Evolutionary conservation across 2,113 vertebrate genomes (phyloP).

Genomic region (Panurus biarmicus): DNA sequence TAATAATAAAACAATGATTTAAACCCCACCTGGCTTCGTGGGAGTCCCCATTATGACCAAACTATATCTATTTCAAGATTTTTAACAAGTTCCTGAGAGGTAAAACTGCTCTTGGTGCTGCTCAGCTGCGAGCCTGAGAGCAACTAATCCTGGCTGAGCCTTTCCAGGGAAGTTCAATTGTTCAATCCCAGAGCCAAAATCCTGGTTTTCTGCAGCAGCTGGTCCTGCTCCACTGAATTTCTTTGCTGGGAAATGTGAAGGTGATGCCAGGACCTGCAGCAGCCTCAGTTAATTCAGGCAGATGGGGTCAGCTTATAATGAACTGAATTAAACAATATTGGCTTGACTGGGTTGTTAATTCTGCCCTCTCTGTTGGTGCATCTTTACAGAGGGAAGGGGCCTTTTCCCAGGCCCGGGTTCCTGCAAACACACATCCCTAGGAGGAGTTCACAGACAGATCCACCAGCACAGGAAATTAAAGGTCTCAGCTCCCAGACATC

Average conservation of each 20-base stretch:
- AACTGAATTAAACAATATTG: background rate
- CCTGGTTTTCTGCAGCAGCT: background rate
- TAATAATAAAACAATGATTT: background rate
- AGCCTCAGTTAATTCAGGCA: background rate
- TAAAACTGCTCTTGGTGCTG: background rate
- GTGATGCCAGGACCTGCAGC: background rate
- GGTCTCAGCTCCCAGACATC: background rate
- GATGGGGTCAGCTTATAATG: background rate
- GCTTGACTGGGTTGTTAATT: background rate
- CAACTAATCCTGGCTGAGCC: background rate
- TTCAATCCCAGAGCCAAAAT: background rate
- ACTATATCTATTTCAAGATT: background rate
- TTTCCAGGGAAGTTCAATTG: background rate
- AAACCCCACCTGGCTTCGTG: background rate
- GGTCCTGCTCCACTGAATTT: background rate
- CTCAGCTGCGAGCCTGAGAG: background rate
- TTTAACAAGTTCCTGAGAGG: background rate
- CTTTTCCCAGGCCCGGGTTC: background rate
- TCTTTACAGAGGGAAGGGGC: background rate
- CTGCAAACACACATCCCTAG: background rate
- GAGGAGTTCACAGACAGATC: background rate
- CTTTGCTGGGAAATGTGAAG: background rate
- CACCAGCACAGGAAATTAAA: constrained; percentile 31
- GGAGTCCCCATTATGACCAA: background rate
- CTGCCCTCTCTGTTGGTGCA: background rate